Evolutionary conservation across 2,797 vertebrate genomes (phyloP).

Genomic region (Mormyrops attenuatus): DNA sequence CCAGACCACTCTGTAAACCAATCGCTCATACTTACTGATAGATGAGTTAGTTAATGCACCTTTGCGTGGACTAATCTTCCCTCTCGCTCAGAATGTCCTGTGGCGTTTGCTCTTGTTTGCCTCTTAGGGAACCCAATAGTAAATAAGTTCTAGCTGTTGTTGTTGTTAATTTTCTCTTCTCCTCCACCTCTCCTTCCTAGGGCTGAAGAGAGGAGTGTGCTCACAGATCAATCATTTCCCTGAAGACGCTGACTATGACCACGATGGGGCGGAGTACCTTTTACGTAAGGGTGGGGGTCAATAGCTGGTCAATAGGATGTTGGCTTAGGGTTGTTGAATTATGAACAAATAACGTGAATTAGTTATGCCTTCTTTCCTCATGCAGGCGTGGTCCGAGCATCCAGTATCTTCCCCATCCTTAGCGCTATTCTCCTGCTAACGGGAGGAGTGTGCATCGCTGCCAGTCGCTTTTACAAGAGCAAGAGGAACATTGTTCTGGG

Average conservation of each 20-base stretch:
- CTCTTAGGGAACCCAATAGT: background rate
- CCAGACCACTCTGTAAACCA: background rate
- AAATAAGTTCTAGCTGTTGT: background rate
- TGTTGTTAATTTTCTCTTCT: background rate
- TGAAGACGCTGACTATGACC: slow-evolving; percentile 91
- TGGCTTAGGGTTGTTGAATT: background rate
- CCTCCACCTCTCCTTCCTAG: slow-evolving; percentile 45
- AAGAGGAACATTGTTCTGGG: slow-evolving; percentile 89
- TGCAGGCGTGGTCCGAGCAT: slow-evolving; percentile 84
- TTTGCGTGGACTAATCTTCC: background rate
- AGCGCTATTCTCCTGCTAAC: slow-evolving; percentile 88
- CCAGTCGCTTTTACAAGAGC: slow-evolving; percentile 85
- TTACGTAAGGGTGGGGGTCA: slow-evolving; percentile 67
- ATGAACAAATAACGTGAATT: background rate
- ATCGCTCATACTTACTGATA: background rate
- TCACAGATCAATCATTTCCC: slow-evolving; percentile 94
- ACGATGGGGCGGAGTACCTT: slow-evolving; percentile 89
- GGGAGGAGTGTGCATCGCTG: slow-evolving; percentile 89
- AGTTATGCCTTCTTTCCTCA: background rate
- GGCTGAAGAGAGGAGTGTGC: slow-evolving; percentile 83
- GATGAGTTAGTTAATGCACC: background rate
- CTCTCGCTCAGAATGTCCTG: background rate
- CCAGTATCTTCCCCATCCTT: slow-evolving; percentile 94
- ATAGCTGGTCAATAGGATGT: background rate
- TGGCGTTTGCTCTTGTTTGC: background rate